Percentiles rank a stretch among this genome's conserved stretches.
Evolutionary conservation across 2,113 vertebrate genomes (phyloP).

Genomic region (Amazona guildingii): DNA sequence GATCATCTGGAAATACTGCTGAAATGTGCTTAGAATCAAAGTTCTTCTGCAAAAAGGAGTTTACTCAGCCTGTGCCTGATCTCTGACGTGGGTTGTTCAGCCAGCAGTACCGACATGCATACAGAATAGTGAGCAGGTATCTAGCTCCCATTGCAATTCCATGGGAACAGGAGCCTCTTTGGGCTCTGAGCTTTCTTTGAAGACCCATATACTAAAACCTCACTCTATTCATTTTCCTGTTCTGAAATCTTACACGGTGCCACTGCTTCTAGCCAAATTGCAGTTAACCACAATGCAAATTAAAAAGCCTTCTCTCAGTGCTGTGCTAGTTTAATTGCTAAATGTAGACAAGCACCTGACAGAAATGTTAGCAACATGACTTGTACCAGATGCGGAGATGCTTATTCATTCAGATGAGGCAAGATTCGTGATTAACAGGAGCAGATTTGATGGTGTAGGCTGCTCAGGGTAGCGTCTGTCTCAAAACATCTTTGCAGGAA

Average conservation of each 20-base stretch:
- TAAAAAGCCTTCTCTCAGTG: background rate
- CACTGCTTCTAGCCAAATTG: background rate
- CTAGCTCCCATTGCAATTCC: background rate
- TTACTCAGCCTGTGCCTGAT: background rate
- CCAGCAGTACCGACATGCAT: background rate
- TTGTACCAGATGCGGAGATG: conserved; percentile 21
- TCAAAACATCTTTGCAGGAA: background rate
- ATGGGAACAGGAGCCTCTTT: background rate
- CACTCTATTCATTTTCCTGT: background rate
- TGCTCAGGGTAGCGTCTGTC: background rate
- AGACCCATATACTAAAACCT: background rate
- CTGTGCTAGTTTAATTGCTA: conserved; percentile 27
- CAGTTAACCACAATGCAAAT: background rate
- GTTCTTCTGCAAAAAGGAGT: background rate
- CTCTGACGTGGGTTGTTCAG: background rate
- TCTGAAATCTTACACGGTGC: background rate
- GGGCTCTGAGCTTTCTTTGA: background rate
- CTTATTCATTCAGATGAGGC: conserved; percentile 33
- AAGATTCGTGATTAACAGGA: conserved; percentile 12
- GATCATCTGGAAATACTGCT: background rate
- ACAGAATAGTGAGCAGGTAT: background rate
- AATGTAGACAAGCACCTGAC: conserved; percentile 27
- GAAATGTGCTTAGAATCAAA: background rate
- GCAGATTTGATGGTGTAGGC: conserved; percentile 1
- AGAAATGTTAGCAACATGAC: conserved; percentile 27